Percentiles rank a stretch among this genome's conserved stretches.
Conservation (phyloP, 2,113 vertebrate species). For the Anseranas semipalmata region DNA sequence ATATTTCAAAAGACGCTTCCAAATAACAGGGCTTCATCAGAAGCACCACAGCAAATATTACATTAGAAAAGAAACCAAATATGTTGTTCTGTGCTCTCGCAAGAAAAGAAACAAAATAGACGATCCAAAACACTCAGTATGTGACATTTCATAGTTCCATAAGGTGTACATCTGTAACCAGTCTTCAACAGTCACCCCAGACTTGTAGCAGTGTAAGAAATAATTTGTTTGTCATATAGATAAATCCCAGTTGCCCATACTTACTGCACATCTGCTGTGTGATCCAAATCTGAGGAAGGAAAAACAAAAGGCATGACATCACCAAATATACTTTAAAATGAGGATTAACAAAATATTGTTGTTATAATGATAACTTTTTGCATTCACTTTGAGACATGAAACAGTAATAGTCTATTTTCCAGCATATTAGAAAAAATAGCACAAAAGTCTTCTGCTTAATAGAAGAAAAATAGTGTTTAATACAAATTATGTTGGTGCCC, state of each 20-base stretch:
- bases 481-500: not conserved
- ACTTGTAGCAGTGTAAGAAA: not conserved
- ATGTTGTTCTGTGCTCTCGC: fast-evolving
- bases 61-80: not conserved
- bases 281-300: slow-evolving; percentile 89
- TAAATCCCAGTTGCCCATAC: slow-evolving; percentile 69
- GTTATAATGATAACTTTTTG: not conserved
- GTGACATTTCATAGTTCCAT: not conserved
- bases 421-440: not conserved
- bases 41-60: not conserved
- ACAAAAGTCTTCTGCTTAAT: not conserved
- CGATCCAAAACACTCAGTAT: not conserved
- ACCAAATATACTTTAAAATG: not conserved
- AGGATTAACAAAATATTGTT: not conserved
- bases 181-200: not conserved
- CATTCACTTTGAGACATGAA: not conserved
- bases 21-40: not conserved
- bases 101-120: not conserved
- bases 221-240: not conserved
- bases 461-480: not conserved
- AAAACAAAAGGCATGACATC: not conserved
- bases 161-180: not conserved
- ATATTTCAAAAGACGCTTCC: not conserved
- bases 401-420: not conserved
- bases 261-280: slow-evolving; percentile 98